Conservation (phyloP, 2,797 vertebrate species). For the Amblyraja radiata region DNA sequence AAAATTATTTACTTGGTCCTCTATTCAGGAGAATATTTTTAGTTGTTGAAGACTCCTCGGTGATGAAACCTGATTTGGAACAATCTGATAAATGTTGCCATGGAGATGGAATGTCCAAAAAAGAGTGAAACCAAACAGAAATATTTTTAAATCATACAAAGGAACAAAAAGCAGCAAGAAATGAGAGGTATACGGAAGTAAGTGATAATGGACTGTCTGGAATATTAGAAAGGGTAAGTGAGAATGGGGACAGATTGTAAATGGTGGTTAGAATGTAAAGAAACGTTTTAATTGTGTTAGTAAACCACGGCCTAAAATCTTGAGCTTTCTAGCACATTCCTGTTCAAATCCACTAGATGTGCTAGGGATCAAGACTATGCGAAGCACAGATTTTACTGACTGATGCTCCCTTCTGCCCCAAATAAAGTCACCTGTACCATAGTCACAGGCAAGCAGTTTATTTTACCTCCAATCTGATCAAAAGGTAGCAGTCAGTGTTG, state of each 20-base stretch:
- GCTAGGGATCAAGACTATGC: background rate
- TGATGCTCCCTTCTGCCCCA: background rate
- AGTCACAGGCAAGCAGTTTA: background rate
- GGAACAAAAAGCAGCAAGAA: constrained; percentile 10
- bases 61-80: background rate
- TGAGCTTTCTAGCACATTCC: background rate
- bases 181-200: constrained; percentile 9
- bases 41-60: background rate
- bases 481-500: background rate
- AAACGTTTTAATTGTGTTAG: background rate
- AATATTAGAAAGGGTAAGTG: background rate
- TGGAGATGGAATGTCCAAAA: constrained; percentile 8
- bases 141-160: constrained; percentile 8
- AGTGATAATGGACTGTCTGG: constrained; percentile 7
- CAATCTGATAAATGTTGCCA: background rate
- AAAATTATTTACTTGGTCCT: background rate
- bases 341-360: background rate
- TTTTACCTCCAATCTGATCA: background rate
- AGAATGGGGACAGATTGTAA: background rate
- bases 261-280: background rate
- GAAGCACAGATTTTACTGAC: background rate
- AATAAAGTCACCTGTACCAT: background rate
- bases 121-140: constrained; percentile 33
- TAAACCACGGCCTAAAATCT: background rate
- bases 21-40: background rate